Percentiles rank a stretch among this genome's conserved stretches.
phyloP scores from a whole-genome alignment of 2,797 vertebrate genomes.

The Sebastes melanostomus region DNA sequence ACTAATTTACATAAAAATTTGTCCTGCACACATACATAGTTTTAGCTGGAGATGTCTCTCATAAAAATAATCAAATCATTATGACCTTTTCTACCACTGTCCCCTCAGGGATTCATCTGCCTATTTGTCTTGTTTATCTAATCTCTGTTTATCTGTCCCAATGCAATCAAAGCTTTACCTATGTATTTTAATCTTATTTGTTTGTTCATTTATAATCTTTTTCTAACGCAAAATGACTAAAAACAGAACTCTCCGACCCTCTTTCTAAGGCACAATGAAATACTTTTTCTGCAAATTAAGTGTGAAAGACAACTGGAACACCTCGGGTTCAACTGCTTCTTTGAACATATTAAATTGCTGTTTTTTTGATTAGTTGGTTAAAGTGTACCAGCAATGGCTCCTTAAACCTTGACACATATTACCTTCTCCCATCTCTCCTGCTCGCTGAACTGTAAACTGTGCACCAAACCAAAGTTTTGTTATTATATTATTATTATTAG shows the following conservation, averaged over 20 bases:
- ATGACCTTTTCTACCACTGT: conserved; percentile 1
- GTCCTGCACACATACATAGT: background rate
- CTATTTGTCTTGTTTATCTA: conserved; percentile 18
- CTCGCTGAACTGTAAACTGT: background rate
- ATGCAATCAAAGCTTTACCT: background rate
- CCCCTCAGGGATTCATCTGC: background rate
- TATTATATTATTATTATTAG: background rate
- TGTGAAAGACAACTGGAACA: conserved; percentile 1
- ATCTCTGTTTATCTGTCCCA: background rate
- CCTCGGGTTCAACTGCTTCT: background rate
- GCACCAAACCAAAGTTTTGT: background rate
- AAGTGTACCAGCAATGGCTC: background rate
- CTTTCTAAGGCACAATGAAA: background rate
- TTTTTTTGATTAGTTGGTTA: background rate
- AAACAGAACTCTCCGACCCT: background rate
- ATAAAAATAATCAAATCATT: conserved; percentile 12
- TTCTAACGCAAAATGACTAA: background rate
- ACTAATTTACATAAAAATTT: background rate
- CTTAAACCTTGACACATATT: background rate
- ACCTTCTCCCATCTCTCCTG: background rate
- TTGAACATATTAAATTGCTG: background rate
- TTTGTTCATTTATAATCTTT: background rate
- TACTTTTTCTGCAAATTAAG: background rate
- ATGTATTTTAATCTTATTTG: background rate
- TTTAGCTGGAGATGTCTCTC: background rate